Evolutionary conservation across 2,888 invertebrate species (phyloP).

Genomic region (Nebria salina): DNA sequence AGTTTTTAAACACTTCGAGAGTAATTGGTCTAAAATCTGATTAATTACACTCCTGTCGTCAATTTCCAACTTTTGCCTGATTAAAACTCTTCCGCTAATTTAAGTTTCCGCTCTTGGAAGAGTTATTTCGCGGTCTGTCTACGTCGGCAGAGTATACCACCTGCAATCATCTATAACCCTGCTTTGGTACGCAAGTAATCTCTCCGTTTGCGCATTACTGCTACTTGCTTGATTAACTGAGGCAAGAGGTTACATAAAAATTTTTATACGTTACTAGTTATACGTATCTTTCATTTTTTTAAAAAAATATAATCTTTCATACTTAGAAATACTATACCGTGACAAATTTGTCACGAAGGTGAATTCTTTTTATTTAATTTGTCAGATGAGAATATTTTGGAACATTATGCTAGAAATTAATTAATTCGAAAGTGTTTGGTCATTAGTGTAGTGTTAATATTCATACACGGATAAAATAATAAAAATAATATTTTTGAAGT

Average conservation of each 20-base stretch:
- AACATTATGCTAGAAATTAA: too few species aligned
- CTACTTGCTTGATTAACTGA: neutral
- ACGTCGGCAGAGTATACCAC: neutral
- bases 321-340: too few species aligned
- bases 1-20: neutral
- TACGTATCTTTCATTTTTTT: too few species aligned
- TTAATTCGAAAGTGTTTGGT: too few species aligned
- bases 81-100: constrained; percentile 45
- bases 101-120: constrained; percentile 43
- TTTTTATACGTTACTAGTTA: neutral
- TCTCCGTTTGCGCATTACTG: neutral
- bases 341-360: too few species aligned
- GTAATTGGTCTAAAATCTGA: neutral
- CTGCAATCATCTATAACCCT: neutral
- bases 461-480: too few species aligned
- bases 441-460: too few species aligned
- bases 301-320: too few species aligned
- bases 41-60: neutral
- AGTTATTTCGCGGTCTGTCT: constrained; percentile 22
- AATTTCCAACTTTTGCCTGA: constrained; percentile 40
- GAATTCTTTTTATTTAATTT: too few species aligned
- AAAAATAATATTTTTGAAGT: too few species aligned
- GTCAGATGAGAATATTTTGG: too few species aligned
- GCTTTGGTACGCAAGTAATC: neutral
- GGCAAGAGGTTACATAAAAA: neutral